Base-by-base conservation (phyloP, 1,140 invertebrate genomes). In the Diorhabda sublineata region DNA sequence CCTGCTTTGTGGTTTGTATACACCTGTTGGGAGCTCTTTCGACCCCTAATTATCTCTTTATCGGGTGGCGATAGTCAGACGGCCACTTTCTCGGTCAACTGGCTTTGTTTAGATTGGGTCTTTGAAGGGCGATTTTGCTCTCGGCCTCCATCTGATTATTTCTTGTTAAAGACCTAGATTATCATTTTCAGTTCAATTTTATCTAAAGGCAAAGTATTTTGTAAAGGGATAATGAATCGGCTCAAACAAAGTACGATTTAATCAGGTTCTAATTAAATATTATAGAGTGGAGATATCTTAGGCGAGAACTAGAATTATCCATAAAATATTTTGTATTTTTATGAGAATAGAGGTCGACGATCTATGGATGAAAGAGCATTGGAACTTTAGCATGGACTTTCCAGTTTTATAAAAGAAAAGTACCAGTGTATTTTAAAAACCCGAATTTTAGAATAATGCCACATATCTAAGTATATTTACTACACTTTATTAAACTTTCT, bases 101-200 rank as follows among this genome's bases (percentile, higher is more conserved):
- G 47, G 47, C 47, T 52, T 52, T 52, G 47, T 52, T 52, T 52
- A n/a, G 47, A 52, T 52, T 52, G 47, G 47, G 47, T 52, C 47
- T 52, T 52, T 52, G 47, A 52, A 52, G 47, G 47, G 47, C 2
- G 6, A n/a, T n/a, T n/a, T 8, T 52, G 47, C 47, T 52, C 6
- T n/a, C n/a, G 47, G 47, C n/a, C n/a, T 52, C 47, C 47, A 52
- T 52, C 47, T 52, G 47, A 52, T 52, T 52, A 52, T 52, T 52
- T 52, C 47, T 52, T 52, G 47, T 3, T 52, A 52, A 52, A 52
- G 47, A 52, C 47, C 47, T 52, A 6, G 47, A 52, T 52, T 52
- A 52, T 52, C 47, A 52, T 52, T 52, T 52, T 52, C 47, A 52
- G 47, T 52, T 52, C 47, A 52, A 26, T 52, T 52, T n/a, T 52